Evolutionary conservation across 2,888 invertebrate genomes (phyloP).

Genomic region (Phyto melanocephala): DNA sequence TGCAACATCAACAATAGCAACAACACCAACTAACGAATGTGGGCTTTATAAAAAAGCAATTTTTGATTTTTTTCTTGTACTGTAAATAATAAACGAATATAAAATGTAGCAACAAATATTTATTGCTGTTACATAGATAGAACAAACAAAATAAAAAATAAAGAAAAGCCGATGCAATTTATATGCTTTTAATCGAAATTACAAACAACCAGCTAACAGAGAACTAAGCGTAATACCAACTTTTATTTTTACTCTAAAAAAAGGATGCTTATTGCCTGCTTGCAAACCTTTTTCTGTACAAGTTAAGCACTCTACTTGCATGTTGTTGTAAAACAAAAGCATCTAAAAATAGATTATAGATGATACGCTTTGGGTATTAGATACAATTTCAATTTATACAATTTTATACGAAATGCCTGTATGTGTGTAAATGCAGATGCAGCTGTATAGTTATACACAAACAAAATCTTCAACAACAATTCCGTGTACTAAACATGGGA

Average conservation of each 20-base stretch:
- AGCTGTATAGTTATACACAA: constrained; percentile 6
- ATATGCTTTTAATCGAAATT: constrained; percentile 38
- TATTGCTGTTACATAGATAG: not conserved
- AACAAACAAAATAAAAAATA: constrained; percentile 24
- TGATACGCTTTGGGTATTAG: constrained; percentile 57
- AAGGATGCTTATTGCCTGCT: not conserved
- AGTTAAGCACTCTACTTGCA: not conserved
- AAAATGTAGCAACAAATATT: constrained; percentile 7
- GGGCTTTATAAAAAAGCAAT: constrained; percentile 21
- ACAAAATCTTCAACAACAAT: constrained; percentile 11
- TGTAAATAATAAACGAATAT: not conserved
- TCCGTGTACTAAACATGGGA: not conserved
- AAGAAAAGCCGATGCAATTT: constrained; percentile 45
- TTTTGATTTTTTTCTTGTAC: constrained; percentile 8
- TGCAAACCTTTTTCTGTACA: not conserved
- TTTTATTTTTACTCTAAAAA: not conserved
- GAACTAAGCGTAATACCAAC: not conserved
- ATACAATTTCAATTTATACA: constrained; percentile 58
- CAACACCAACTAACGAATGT: constrained; percentile 49
- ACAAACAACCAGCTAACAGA: not conserved
- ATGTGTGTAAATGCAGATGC: not conserved
- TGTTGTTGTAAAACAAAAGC: not conserved
- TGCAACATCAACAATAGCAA: constrained; percentile 57
- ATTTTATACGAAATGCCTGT: constrained; percentile 26
- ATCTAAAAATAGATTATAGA: constrained; percentile 41